A percentile compares a stretch with the other conserved stretches of the same genome.
Conservation (phyloP, 2,113 vertebrate species). For the Sander lucioperca region DNA sequence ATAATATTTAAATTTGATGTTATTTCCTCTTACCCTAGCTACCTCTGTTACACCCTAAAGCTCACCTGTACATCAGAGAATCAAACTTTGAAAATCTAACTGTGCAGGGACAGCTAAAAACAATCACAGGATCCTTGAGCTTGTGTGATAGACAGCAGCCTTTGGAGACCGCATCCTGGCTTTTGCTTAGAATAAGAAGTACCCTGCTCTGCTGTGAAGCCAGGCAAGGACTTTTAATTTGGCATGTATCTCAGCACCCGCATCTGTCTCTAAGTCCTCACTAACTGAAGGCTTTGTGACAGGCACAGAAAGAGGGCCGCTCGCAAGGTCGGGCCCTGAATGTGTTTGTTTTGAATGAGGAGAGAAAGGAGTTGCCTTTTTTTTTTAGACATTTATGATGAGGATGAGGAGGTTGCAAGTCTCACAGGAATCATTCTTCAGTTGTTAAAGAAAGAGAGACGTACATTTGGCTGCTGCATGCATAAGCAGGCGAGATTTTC, state of each 20-base stretch:
- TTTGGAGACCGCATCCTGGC: conserved; percentile 37
- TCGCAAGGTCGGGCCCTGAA: conserved; percentile 51
- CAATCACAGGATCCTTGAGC: conserved; percentile 56
- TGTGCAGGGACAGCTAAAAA: conserved; percentile 38
- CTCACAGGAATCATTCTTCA: conserved; percentile 38
- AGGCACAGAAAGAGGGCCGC: conserved; percentile 51
- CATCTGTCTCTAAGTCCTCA: conserved; percentile 45
- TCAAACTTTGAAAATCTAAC: conserved; percentile 42
- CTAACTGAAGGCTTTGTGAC: conserved; percentile 68
- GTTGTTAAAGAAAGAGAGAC: conserved; percentile 40
- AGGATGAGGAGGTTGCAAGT: conserved; percentile 45
- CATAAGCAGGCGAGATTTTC: conserved; percentile 60
- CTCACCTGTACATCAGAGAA: conserved; percentile 57
- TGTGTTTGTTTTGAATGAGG: conserved; percentile 70
- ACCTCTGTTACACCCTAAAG: conserved; percentile 35
- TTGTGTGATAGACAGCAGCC: conserved; percentile 52
- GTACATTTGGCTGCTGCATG: conserved; percentile 55
- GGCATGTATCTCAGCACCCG: conserved; percentile 36
- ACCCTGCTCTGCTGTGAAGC: conserved; percentile 50
- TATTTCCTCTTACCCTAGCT: conserved; percentile 54
- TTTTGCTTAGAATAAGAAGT: conserved; percentile 59
- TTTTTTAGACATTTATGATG: conserved; percentile 50
- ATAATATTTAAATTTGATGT: conserved; percentile 63
- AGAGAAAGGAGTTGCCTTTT: conserved; percentile 41
- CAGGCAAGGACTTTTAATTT: conserved; percentile 63